Base-by-base conservation (phyloP, 1,140 invertebrate genomes). In the Chelonus insularis region DNA sequence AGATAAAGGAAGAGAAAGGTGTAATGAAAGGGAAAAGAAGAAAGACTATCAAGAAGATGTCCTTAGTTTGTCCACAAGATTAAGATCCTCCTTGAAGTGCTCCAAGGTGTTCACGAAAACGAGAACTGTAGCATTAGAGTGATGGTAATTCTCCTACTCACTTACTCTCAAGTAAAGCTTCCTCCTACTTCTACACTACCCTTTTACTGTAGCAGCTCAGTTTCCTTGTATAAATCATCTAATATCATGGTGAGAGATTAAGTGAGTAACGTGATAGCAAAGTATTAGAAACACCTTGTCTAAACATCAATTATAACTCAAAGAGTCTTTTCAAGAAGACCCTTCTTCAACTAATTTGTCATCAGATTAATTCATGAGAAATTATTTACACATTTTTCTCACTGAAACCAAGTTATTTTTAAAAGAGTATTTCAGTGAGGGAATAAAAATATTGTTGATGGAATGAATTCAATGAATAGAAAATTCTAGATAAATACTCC, bases 181-280 rank as follows among this genome's bases (percentile, higher is more conserved):
- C 16, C 16, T n/a, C 43, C 16, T 45, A 14, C 14, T 8, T 45
- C 9, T 18, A 4, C 25, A 4, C 25, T 29, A 21, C 21, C 21
- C 47, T 9, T 11, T 50, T 21, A 20, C 20, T 12, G 3, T 2
- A 23, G 47, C 12, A 21, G 23, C 21, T 20, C 21, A 21, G 20
- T 50, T 5, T 50, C 47, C 7, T 50, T 12, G 21, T 50, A 50
- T 50, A 50, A 50, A 50, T 50, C 47, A 50, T 50, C 47, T 16
- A 20, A 50, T 50, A 50, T 29, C 4, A n/a, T 50, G 47, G 2
- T 4, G 47, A 9, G n/a, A 14, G 43, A 45, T 29, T 29, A 7
- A 29, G 25, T 29, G 25, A 16, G 9, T 18, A n/a, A 8, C 8
- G 36, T n/a, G 12, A 18, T 16, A 45, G 18, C 16, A 8, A 45